Evolutionary conservation across 2,113 vertebrate species (phyloP).

Genomic region (Buteo buteo): DNA sequence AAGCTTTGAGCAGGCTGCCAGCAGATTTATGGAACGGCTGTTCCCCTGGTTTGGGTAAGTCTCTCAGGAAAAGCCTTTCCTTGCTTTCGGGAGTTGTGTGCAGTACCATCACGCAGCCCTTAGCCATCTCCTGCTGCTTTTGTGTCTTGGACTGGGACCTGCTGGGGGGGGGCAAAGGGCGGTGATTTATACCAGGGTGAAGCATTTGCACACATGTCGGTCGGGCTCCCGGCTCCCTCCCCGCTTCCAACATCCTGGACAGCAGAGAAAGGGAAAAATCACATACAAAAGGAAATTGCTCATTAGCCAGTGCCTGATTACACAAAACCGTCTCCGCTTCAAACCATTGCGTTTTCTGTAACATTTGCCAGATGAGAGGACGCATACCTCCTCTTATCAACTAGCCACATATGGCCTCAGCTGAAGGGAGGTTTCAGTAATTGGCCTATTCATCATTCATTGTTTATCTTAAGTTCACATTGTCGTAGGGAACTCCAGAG

Average conservation of each 20-base stretch:
- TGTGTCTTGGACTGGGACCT: not conserved
- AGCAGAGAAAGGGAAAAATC: not conserved
- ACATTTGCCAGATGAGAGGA: not conserved
- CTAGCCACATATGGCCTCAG: not conserved
- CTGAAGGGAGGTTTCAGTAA: conserved; percentile 17
- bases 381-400: not conserved
- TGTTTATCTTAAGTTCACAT: conserved; percentile 58
- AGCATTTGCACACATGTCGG: rapidly evolving
- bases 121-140: not conserved
- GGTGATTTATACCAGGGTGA: not conserved
- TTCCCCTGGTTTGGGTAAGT: not conserved
- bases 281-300: not conserved
- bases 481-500: not conserved
- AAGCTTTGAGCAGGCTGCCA: not conserved
- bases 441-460: conserved; percentile 52
- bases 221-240: rapidly evolving
- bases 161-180: not conserved
- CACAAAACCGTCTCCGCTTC: not conserved
- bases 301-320: not conserved
- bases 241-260: not conserved
- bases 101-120: not conserved
- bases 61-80: not conserved
- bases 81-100: rapidly evolving
- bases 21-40: rapidly evolving
- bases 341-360: not conserved